Conservation (phyloP, 2,113 vertebrate species). For the Phoxinus phoxinus region DNA sequence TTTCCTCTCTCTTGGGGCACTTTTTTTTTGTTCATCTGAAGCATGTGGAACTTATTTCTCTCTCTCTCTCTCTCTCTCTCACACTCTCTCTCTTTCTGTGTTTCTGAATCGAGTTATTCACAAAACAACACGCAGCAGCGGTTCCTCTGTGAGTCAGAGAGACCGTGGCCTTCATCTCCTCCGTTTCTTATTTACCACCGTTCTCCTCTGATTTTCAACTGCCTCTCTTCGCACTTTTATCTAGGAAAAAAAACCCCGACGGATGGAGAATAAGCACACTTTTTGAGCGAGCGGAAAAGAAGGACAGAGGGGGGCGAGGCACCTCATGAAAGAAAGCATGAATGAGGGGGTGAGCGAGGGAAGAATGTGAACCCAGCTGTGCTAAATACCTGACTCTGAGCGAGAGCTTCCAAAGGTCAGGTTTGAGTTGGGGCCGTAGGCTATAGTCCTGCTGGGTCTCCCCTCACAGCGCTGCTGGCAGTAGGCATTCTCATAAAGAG, state of each 20-base stretch:
- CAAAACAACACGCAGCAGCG: constrained; percentile 63
- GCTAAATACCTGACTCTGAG: constrained; percentile 85
- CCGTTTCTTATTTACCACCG: constrained; percentile 72
- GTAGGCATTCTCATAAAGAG: constrained; percentile 66
- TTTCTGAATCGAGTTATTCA: constrained; percentile 68
- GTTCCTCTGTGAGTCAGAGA: constrained; percentile 45
- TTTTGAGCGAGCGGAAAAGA: constrained; percentile 71
- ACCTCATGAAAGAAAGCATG: constrained; percentile 68
- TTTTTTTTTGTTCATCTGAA: constrained; percentile 62
- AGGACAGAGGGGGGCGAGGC: constrained; percentile 49
- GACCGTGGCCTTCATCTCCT: constrained; percentile 60
- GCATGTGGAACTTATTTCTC: constrained; percentile 82
- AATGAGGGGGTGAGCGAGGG: constrained; percentile 73
- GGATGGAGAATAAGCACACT: constrained; percentile 76
- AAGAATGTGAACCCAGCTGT: constrained; percentile 80
- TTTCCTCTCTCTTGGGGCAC: constrained; percentile 47
- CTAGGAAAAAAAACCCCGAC: constrained; percentile 67
- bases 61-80: constrained; percentile 60
- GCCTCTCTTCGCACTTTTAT: constrained; percentile 68
- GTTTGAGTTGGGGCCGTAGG: constrained; percentile 71
- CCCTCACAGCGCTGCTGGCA: constrained; percentile 62
- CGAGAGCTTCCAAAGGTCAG: constrained; percentile 76
- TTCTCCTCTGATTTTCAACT: constrained; percentile 73
- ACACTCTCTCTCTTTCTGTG: constrained; percentile 59
- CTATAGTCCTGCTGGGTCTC: constrained; percentile 76